Base-by-base conservation (phyloP, 1,140 invertebrate species). In the Drosophila ananassae region DNA sequence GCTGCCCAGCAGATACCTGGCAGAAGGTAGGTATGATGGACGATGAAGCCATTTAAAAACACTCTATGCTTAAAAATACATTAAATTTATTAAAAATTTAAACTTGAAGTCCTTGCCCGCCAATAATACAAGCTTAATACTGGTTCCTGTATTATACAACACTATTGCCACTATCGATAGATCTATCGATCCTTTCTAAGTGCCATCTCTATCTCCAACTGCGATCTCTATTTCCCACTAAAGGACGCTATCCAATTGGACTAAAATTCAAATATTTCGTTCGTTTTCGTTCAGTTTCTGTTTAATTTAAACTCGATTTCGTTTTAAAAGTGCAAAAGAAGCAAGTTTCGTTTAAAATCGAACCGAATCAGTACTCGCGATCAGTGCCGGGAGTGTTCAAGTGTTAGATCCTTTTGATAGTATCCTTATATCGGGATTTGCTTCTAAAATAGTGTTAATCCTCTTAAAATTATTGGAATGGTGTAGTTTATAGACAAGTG, bases 1-100 rank as follows among this genome's bases (percentile, higher is more conserved):
- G 48, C 56, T 73, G 72, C 32, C 51, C 67, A 34, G 56, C 1
- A 55, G 39, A 61, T 71, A 17, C 10, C 24, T 12, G 10, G 3
- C 2, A 5, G 0, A 2, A 17, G 17, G 2, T 37, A 10, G 28
- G 13, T 22, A 57, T 48, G 8, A 32, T 25, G 13, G 2, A 61
- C 12, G 2, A 28, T 44, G 17, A 9, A 2, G 7, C 10, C 34
- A 37, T 34, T 34, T 0, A 34, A 10, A 5, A 28, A 28, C 7
- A 28, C 6, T 6, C 7, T 28, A 28, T 0, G 5, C 5, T 28
- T 28, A 28, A 28, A 28, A 0, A 28, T 28, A 25, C 25, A 25
- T 4, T 25, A 25, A 25, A 4, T 28, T 28, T 28, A 28, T 28
- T 28, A 6, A 28, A 28, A 28, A 28, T 28, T 28, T 28, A 4